phyloP scores from a whole-genome alignment of 1,140 invertebrate genomes.

The Diuraphis noxia region DNA sequence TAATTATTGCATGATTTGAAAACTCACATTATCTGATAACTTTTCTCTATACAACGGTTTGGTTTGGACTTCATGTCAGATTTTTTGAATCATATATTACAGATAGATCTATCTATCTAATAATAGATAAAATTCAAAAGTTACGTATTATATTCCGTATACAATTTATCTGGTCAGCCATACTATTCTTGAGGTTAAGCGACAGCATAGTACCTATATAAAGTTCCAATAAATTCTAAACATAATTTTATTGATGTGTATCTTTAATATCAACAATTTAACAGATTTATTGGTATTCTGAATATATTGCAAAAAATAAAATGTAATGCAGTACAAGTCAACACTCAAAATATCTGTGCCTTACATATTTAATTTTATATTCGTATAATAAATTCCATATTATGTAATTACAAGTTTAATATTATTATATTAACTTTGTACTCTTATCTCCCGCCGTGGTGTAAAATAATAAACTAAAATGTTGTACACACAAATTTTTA shows the following conservation, averaged over 20 bases:
- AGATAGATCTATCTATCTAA: too few species aligned
- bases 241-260: not conserved
- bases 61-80: too few species aligned
- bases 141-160: not conserved
- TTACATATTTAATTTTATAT: too few species aligned
- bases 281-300: not conserved
- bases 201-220: not conserved
- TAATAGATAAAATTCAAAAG: not conserved
- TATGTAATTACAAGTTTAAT: not conserved
- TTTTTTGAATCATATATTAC: too few species aligned
- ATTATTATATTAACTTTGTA: not conserved
- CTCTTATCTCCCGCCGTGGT: not conserved
- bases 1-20: too few species aligned
- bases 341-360: not conserved
- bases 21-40: too few species aligned
- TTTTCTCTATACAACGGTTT: too few species aligned
- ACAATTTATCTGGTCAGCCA: not conserved
- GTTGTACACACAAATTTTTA: not conserved
- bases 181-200: not conserved
- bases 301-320: not conserved
- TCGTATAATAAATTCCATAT: not conserved
- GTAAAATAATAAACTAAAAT: not conserved
- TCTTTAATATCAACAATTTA: not conserved
- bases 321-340: not conserved
- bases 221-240: not conserved